These are phyloP conservation scores for Apotomis betuletana DNA, from an alignment of 2,888 invertebrate genomes.

Conservation along the genomic window DNA sequence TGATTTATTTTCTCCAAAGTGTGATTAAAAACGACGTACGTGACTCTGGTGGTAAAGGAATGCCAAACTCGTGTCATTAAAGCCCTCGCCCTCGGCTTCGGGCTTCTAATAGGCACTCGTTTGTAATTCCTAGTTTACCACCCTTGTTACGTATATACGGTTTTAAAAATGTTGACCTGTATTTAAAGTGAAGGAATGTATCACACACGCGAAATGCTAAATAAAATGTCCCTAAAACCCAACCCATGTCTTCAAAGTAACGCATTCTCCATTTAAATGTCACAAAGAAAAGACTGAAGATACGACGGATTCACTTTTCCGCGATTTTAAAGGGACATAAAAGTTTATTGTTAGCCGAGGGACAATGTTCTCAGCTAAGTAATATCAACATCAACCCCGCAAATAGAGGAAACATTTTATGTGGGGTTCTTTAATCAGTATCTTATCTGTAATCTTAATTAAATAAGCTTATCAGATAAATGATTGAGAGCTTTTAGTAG, in stretches of 20 bases:
- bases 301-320: background rate
- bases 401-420: background rate
- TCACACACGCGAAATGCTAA: too few species aligned
- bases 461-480: too few species aligned
- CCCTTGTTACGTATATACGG: too few species aligned
- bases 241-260: background rate
- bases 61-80: too few species aligned
- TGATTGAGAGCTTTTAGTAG: background rate
- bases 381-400: background rate
- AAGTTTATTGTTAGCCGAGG: background rate
- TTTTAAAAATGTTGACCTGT: too few species aligned
- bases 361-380: background rate
- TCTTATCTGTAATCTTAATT: background rate
- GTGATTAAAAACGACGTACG: too few species aligned
- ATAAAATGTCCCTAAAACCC: background rate
- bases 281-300: background rate
- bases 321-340: background rate
- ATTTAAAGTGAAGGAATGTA: too few species aligned
- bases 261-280: background rate
- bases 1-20: too few species aligned
- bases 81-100: too few species aligned
- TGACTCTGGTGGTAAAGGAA: too few species aligned
- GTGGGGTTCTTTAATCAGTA: background rate
- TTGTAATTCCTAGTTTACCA: too few species aligned
- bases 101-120: too few species aligned